Evolutionary conservation across 2,797 vertebrate genomes (phyloP).

Genomic region (Ibycter americanus): DNA sequence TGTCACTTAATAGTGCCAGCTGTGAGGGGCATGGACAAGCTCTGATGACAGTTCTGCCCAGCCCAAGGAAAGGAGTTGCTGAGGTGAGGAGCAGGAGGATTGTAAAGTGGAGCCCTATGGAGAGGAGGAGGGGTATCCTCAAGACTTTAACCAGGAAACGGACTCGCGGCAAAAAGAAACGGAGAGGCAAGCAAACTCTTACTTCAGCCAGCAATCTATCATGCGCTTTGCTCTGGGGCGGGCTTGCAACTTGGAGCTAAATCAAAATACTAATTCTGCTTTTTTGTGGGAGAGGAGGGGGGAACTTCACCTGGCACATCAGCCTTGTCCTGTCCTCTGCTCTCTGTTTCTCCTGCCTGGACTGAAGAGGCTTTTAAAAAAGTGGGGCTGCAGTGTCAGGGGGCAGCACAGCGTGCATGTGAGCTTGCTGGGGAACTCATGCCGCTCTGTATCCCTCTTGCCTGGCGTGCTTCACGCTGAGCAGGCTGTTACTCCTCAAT

Average conservation of each 20-base stretch:
- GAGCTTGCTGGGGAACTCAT: not conserved
- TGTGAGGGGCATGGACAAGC: not conserved
- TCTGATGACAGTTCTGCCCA: constrained; percentile 32
- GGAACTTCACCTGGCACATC: not conserved
- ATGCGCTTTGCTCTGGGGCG: constrained; percentile 20
- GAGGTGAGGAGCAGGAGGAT: constrained; percentile 61
- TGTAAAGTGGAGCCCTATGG: constrained; percentile 65
- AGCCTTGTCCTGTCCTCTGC: not conserved
- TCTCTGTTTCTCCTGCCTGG: not conserved
- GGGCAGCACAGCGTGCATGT: not conserved
- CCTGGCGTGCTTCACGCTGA: not conserved
- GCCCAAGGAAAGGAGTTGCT: not conserved
- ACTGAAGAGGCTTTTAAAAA: not conserved
- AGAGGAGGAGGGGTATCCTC: constrained; percentile 64
- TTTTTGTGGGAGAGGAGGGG: not conserved
- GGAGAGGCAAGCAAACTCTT: constrained; percentile 70
- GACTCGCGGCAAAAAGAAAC: constrained; percentile 56
- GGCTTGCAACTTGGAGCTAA: constrained; percentile 16
- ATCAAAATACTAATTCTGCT: not conserved
- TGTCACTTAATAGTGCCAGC: constrained; percentile 39
- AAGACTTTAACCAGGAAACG: constrained; percentile 64
- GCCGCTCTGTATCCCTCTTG: not conserved
- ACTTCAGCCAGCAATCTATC: constrained; percentile 17
- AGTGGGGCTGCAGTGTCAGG: not conserved
- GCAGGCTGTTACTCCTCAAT: not conserved